These are phyloP conservation scores for Xestia ashworthii DNA, from an alignment of 2,888 invertebrate species.

Conservation along the genomic window DNA sequence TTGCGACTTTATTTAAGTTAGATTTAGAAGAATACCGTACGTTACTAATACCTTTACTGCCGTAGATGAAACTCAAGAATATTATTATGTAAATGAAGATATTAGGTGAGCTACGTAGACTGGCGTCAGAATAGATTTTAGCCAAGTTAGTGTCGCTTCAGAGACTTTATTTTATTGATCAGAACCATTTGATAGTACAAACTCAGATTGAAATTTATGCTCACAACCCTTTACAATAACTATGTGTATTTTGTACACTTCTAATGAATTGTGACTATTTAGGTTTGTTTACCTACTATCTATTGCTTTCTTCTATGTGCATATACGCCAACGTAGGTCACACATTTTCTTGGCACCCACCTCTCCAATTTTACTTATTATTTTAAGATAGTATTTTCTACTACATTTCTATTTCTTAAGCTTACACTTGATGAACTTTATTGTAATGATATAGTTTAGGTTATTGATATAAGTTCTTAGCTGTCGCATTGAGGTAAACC, in stretches of 20 bases:
- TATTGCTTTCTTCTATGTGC: background rate
- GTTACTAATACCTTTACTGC: background rate
- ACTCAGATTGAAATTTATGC: background rate
- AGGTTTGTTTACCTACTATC: background rate
- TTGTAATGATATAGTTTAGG: no score
- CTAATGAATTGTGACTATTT: background rate
- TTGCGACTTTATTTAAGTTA: conserved; percentile 9
- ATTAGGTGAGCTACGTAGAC: background rate
- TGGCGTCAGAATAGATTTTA: background rate
- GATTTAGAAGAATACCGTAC: background rate
- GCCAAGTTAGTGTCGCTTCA: no score
- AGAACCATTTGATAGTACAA: background rate
- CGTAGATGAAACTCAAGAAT: no score
- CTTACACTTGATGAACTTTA: background rate
- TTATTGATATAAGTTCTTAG: no score
- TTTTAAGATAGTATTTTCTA: background rate
- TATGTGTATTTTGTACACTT: background rate
- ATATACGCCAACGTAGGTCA: background rate
- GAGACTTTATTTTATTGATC: background rate
- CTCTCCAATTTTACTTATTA: background rate
- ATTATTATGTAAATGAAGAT: background rate
- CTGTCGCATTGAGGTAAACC: no score
- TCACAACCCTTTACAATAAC: background rate
- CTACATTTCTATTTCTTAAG: background rate
- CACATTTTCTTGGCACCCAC: background rate